Evolutionary conservation across 2,113 vertebrate species (phyloP).

Genomic region (Gobio gobio): DNA sequence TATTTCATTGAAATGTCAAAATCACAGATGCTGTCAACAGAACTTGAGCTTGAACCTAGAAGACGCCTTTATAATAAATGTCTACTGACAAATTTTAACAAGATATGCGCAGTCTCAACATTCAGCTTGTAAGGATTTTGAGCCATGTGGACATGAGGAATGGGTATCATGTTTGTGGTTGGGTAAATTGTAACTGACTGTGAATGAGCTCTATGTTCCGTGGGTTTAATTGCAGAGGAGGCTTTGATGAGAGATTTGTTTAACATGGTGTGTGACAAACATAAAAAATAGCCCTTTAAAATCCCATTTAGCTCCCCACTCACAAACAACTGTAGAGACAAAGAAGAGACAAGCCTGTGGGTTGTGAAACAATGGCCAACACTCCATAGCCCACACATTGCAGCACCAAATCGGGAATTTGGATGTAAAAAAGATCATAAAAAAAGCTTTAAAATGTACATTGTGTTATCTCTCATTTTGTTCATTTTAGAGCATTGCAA

Average conservation of each 20-base stretch:
- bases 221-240: conserved; percentile 30
- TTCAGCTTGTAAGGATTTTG: background rate
- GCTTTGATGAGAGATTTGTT: conserved; percentile 48
- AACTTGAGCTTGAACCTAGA: background rate
- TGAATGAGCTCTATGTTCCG: conserved; percentile 22
- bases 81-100: background rate
- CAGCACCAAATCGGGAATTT: background rate
- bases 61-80: background rate
- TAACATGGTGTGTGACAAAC: conserved; percentile 46
- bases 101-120: background rate
- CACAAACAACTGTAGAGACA: conserved; percentile 50
- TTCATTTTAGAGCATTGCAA: background rate
- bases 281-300: conserved; percentile 39
- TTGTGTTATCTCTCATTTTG: background rate
- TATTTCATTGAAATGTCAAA: background rate
- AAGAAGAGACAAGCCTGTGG: conserved; percentile 18
- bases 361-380: conserved; percentile 13
- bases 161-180: conserved; percentile 4
- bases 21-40: background rate
- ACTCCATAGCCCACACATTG: background rate
- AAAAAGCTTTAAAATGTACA: background rate
- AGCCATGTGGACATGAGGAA: background rate
- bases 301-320: conserved; percentile 51
- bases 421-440: background rate
- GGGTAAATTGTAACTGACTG: conserved; percentile 1